phyloP scores from a whole-genome alignment of 2,888 invertebrate species.

The Sinopyrophorus schimmeli region DNA sequence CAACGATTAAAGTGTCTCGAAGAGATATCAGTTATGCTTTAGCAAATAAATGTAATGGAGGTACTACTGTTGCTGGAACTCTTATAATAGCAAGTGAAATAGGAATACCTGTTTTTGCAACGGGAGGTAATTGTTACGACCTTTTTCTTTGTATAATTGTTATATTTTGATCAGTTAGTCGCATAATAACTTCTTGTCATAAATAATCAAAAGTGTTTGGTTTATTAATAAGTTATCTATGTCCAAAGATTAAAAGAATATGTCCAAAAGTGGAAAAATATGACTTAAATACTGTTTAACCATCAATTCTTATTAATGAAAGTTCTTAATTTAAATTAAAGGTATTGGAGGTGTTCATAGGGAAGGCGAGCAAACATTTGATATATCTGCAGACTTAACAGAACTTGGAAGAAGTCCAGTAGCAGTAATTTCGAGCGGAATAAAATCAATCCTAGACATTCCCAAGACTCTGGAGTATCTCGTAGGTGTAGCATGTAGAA shows the following conservation, averaged over 20 bases:
- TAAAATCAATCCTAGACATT: constrained; percentile 97
- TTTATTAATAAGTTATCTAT: neutral
- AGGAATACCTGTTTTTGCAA: constrained; percentile 90
- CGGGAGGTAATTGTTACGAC: constrained; percentile 82
- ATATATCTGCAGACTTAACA: constrained; percentile 91
- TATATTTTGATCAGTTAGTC: too few species aligned
- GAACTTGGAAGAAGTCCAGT: constrained; percentile 87
- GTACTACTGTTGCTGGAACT: constrained; percentile 96
- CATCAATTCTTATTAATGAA: too few species aligned
- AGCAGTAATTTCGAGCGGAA: constrained; percentile 92
- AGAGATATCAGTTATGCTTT: constrained; percentile 81
- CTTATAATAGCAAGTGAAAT: constrained; percentile 80
- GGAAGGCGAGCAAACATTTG: constrained; percentile 81
- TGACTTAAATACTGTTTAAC: too few species aligned
- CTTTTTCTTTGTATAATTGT: too few species aligned
- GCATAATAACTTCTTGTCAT: too few species aligned
- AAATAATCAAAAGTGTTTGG: too few species aligned
- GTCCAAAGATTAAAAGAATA: too few species aligned
- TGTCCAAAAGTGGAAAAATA: too few species aligned
- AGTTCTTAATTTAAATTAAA: constrained; percentile 30
- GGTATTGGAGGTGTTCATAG: constrained; percentile 94
- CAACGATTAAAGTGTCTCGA: constrained; percentile 80
- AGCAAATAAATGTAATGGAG: constrained; percentile 74
- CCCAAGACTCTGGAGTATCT: constrained; percentile 91
- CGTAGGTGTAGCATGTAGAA: constrained; percentile 58